Evolutionary conservation across 2,797 vertebrate genomes (phyloP), one percentile per base, ranked within the genome.

Genomic region (Chaetodon trifasciatus): DNA sequence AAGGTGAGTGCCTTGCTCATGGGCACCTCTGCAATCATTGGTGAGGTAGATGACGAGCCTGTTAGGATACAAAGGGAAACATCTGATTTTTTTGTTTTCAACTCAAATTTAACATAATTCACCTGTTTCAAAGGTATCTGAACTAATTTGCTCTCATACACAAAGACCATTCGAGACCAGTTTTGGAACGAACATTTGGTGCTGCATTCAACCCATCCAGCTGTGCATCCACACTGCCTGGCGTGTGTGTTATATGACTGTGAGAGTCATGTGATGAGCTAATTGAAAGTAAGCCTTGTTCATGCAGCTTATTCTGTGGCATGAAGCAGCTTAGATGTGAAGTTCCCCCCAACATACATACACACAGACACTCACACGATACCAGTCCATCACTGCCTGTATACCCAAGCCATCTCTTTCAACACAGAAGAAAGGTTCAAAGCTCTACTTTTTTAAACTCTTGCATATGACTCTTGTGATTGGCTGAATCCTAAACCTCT

Each of bases 231-330:
- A 66, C 8, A 28, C 24, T 11, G 40, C 50, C 65, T 39, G 60
- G 44, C 24, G 3, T 39, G 39, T n/a, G 61, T 35, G 28, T 67
- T 32, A 32, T 24, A 50, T 56, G 42, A 62, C 40, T 67, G 65
- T 57, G 58, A 70, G 15, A 52, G 35, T 32, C 24, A 17, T 16
- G 17, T 49, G 50, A 67, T 35, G 0, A 82, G 47, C 11, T 21
- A 57, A 39, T 1, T 46, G 42, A 58, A 58, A 52, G 61, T 50
- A 32, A 67, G 63, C 42, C 12, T 35, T 62, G 62, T 72, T 61
- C 57, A 56, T 57, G 58, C 49, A 56, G 69, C 63, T 73, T 73
- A 77, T 69, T 69, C 64, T 63, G 50, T 68, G 42, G 49, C 52
- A 58, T 60, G 37, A 56, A 82, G 62, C 35, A 52, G 42, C 40